A percentile compares a stretch with the other conserved stretches of the same genome.
Conservation (phyloP, 2,888 invertebrate species). For the Brenthis hecate region DNA sequence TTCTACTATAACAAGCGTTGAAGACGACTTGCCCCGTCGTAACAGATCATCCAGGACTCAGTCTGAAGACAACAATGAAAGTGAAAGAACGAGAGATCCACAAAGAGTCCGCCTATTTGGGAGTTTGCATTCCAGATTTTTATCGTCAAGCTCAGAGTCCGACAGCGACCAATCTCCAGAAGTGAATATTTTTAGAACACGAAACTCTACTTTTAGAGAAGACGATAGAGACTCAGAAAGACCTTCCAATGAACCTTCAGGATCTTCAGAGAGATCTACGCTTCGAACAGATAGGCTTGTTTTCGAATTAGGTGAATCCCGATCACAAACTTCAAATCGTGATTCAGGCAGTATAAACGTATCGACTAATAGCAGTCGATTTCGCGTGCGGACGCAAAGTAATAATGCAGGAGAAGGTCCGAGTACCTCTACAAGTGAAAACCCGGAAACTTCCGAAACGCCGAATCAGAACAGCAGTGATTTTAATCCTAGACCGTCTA, state of each 20-base stretch:
- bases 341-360: constrained; percentile 54
- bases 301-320: constrained; percentile 56
- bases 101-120: constrained; percentile 56
- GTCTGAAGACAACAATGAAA: constrained; percentile 56
- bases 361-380: constrained; percentile 57
- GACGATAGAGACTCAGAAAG: constrained; percentile 48
- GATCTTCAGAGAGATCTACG: constrained; percentile 36
- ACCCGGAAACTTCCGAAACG: constrained; percentile 38
- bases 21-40: constrained; percentile 54
- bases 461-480: constrained; percentile 42
- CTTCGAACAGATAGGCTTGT: constrained; percentile 59
- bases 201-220: constrained; percentile 65
- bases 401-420: constrained; percentile 44
- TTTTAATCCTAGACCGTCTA: constrained; percentile 58
- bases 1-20: constrained; percentile 64
- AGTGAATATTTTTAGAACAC: constrained; percentile 70
- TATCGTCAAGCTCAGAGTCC: constrained; percentile 70
- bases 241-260: constrained; percentile 32
- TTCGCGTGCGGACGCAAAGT: constrained; percentile 65
- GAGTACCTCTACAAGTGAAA: constrained; percentile 42
- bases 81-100: constrained; percentile 42
- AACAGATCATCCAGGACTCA: constrained; percentile 50
- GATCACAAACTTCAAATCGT: constrained; percentile 41
- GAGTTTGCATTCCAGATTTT: constrained; percentile 53
- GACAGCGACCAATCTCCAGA: constrained; percentile 71